These are phyloP conservation scores for Himalopsyche anomala DNA, from an alignment of 2,888 invertebrate genomes.

Conservation along the genomic window DNA sequence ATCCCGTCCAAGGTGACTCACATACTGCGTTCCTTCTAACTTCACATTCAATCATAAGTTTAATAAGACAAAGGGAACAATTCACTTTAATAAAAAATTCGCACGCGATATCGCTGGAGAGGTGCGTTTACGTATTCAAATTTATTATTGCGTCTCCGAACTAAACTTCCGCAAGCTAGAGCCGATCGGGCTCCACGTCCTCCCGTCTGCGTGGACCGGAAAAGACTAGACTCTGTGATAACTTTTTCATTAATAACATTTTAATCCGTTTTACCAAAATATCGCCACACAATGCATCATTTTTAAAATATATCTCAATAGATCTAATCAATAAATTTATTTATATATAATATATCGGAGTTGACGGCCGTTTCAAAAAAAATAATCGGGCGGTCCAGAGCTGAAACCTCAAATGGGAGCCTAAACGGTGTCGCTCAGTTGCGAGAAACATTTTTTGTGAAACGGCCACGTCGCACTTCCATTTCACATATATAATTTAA, in stretches of 20 bases:
- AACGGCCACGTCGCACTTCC: conserved; percentile 38
- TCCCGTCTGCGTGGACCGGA: conserved; percentile 61
- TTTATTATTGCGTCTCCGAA: conserved; percentile 62
- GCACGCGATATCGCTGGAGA: conserved; percentile 29
- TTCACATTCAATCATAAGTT: conserved; percentile 41
- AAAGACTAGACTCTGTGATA: conserved; percentile 65
- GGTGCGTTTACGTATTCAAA: conserved; percentile 60
- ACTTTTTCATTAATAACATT: conserved; percentile 64
- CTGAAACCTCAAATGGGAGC: neutral
- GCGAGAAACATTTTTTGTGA: conserved; percentile 66
- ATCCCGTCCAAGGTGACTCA: conserved; percentile 58
- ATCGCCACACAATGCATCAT: conserved; percentile 63
- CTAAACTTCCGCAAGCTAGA: conserved; percentile 37
- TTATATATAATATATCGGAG: conserved; percentile 69
- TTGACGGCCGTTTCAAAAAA: conserved; percentile 76
- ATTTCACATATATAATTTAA: conserved; percentile 60
- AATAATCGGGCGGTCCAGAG: conserved; percentile 67
- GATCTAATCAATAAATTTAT: conserved; percentile 62
- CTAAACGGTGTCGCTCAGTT: neutral
- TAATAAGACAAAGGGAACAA: conserved; percentile 49
- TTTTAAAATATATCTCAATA: conserved; percentile 64
- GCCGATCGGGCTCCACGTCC: conserved; percentile 52
- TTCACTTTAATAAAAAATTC: conserved; percentile 47
- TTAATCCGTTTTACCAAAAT: conserved; percentile 65
- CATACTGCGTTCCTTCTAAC: conserved; percentile 50